Evolutionary conservation across 2,797 vertebrate genomes (phyloP), one percentile per base, ranked within the genome.

Genomic region (Chiloscyllium punctatum): DNA sequence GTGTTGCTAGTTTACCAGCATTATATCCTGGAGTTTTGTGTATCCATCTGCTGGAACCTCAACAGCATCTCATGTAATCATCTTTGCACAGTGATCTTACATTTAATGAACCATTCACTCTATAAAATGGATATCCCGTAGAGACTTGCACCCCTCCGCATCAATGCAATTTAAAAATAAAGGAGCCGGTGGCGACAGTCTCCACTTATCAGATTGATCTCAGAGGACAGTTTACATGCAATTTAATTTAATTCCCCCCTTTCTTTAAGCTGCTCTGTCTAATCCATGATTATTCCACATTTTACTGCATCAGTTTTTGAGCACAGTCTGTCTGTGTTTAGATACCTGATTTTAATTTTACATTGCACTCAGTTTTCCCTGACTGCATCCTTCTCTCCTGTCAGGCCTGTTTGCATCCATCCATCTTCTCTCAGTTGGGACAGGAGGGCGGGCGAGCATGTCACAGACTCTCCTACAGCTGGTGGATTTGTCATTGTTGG

Each of bases 261-360:
- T 95, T 95, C 94, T 95, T 71, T 95, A 95, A 95, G 69, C 94
- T 18, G 71, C 71, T 95, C 71, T 30, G 5, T 72, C 69, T 74
- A 95, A 95, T 95, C 94, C 94, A 77, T 33, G 94, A 95, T 95
- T 95, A 95, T 95, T 95, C 94, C 71, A 53, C 94, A 95, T 77
- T 94, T 74, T 95, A 95, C 94, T 57, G 71, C 94, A 77, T 53
- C 94, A 53, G 94, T 27, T 95, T 95, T 77, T 33, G 48, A 95
- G 16, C 51, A 72, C 27, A 5, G 23, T 77, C 94, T 94, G 48
- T 51, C 69, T 74, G 71, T 53, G 48, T 53, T 53, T 77, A 25
- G 27, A 95, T 7, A 18, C 69, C 30, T 53, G 94, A 51, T 74
- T 95, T 53, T 74, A 30, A 95, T 95, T 74, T 94, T 74, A 53